Base-by-base conservation (phyloP, 2,888 invertebrate species). In the Dasysyrphus albostriatus region DNA sequence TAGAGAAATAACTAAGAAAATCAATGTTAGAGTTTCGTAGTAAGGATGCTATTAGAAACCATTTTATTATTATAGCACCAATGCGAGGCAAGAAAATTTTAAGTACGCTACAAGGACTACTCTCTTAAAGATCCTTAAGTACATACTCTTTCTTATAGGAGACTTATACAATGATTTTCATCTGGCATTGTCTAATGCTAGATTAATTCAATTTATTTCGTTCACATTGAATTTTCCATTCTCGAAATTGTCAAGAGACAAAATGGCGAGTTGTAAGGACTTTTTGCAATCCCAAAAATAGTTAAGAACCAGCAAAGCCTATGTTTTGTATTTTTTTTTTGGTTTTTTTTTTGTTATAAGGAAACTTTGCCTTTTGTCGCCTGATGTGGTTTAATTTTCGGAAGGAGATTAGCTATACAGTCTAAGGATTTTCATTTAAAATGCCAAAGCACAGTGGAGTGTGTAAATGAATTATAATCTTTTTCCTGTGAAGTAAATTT, bases 121-220 rank as follows among this genome's bases (percentile, higher is more conserved):
- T 51, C 69, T 51, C 19, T 19, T n/a, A 16, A 19, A 37, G 12
- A 67, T 67, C 67, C 34, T 49, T 67, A 67, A 49, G 12, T 67
- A 63, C 9, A 2, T 32, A 19, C 34, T 67, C 37, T 39, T 54
- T 69, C 24, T 69, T 24, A 9, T 37, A 16, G 19, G 39, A 78
- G 67, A 67, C 65, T 34, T 69, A n/a, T n/a, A 79, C 29, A 54
- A 74, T 69, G 37, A 72, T 67, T 75, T 79, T 70, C 84, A 81
- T 80, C 80, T 76, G 72, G 76, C 67, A 73, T 80, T 76, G 76
- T 73, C 72, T 85, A 72, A 73, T 47, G 72, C 61, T 24, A 74
- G 81, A 69, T 77, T 84, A 80, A 84, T 80, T 81, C 76, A 80
- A 81, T 85, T 81, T 61, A 61, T 56, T 77, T 85, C 77, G 70